A percentile compares a stretch with the other conserved stretches of the same genome.
Evolutionary conservation across 2,113 vertebrate species (phyloP).

Genomic region (Ophthalmolycus amberensis): DNA sequence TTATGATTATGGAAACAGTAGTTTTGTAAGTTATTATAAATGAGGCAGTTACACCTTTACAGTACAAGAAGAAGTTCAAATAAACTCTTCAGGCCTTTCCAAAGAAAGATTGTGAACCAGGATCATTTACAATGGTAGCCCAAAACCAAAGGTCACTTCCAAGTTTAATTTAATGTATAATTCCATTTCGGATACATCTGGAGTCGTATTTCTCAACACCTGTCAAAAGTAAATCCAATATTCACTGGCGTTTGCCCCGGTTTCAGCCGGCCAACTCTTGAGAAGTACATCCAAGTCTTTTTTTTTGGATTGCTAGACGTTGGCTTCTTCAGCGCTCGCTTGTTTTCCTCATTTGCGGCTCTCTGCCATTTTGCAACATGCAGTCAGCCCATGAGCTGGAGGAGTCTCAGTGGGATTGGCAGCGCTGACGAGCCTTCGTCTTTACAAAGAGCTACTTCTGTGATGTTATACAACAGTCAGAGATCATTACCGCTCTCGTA

Average conservation of each 20-base stretch:
- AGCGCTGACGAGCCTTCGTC: neutral
- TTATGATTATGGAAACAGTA: neutral
- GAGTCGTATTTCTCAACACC: slow-evolving; percentile 29
- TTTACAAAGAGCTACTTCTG: neutral
- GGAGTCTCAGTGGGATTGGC: neutral
- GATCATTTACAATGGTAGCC: neutral
- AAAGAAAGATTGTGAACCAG: slow-evolving; percentile 12
- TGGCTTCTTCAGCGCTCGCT: slow-evolving; percentile 5
- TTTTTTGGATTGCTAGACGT: neutral
- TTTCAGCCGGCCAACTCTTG: neutral
- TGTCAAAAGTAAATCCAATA: slow-evolving; percentile 38
- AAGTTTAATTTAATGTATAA: slow-evolving; percentile 42
- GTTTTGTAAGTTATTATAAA: neutral
- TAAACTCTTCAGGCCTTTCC: neutral
- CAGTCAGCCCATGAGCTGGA: neutral
- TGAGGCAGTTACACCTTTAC: neutral
- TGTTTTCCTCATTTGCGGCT: slow-evolving; percentile 2
- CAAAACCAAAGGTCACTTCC: slow-evolving; percentile 13
- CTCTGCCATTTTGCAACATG: neutral
- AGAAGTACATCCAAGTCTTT: slow-evolving; percentile 12
- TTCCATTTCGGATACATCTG: slow-evolving; percentile 20
- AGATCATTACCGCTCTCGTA: neutral
- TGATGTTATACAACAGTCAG: neutral
- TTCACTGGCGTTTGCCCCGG: neutral
- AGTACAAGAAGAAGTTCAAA: neutral